Conservation (phyloP, 1,140 invertebrate species). For the Centruroides vittatus region DNA sequence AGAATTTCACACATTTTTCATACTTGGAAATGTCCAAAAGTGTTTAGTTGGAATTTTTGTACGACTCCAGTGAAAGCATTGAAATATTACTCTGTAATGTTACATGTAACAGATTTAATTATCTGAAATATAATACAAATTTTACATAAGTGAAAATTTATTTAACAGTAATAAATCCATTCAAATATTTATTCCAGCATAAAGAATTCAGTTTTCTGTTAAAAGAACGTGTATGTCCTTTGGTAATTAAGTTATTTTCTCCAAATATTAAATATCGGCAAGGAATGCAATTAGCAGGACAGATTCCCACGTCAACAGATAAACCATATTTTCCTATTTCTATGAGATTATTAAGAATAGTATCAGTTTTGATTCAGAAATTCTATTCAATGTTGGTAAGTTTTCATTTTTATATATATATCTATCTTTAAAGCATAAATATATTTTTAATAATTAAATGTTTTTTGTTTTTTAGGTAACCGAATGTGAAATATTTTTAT, state of each 20-base stretch:
- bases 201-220: slow-evolving; percentile 85
- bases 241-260: slow-evolving; percentile 95
- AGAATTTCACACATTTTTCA: no score
- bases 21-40: no score
- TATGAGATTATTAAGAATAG: slow-evolving; percentile 81
- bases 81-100: no score
- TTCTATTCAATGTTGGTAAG: slow-evolving; percentile 82
- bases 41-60: no score
- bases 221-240: slow-evolving; percentile 90
- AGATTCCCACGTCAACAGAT: slow-evolving; percentile 52
- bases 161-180: no score
- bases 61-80: no score
- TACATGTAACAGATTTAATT: no score
- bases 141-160: no score
- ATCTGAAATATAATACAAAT: no score
- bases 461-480: slow-evolving; percentile 53
- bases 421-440: no score
- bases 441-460: no score
- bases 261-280: slow-evolving; percentile 83
- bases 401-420: no score
- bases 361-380: slow-evolving; percentile 81
- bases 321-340: slow-evolving; percentile 95
- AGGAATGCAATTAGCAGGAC: slow-evolving; percentile 26
- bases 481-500: slow-evolving; percentile 97
- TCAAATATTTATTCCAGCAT: slow-evolving; percentile 48